Percentiles rank a stretch among this genome's conserved stretches.
Evolutionary conservation across 2,797 vertebrate species (phyloP).

Genomic region (Syncerus caffer): DNA sequence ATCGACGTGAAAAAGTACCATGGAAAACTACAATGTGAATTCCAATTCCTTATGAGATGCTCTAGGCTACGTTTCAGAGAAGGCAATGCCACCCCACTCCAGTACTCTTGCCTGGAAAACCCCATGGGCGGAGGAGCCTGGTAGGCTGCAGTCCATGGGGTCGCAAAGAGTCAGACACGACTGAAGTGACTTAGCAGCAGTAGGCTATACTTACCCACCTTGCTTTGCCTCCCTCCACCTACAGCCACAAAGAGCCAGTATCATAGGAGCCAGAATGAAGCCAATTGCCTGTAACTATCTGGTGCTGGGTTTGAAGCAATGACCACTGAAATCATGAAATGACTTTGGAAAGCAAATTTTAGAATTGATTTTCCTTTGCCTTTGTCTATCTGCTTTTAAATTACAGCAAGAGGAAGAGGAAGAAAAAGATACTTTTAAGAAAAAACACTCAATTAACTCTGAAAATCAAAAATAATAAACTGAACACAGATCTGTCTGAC

Average conservation of each 20-base stretch:
- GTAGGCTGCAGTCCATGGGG: no score
- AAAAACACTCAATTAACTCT: constrained; percentile 64
- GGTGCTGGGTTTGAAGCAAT: neutral
- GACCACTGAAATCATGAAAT: neutral
- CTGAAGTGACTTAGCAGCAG: no score
- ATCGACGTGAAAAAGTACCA: neutral
- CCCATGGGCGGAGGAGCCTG: no score
- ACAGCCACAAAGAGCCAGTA: neutral
- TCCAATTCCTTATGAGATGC: neutral
- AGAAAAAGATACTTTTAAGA: constrained; percentile 52
- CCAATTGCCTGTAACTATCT: neutral
- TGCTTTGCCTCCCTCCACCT: neutral
- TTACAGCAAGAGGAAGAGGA: constrained; percentile 54
- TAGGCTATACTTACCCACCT: neutral
- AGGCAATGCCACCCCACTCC: no score
- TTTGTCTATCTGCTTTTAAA: constrained; percentile 55
- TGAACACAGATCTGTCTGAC: constrained; percentile 62
- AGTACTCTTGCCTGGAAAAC: no score
- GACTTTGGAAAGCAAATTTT: constrained; percentile 43
- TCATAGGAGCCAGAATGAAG: neutral
- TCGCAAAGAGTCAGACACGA: no score
- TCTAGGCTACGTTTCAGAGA: neutral
- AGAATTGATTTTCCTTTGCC: constrained; percentile 41
- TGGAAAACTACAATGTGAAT: neutral
- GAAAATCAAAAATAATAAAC: constrained; percentile 61